phyloP scores from a whole-genome alignment of 1,140 invertebrate genomes.

The Andricus grossulariae region DNA sequence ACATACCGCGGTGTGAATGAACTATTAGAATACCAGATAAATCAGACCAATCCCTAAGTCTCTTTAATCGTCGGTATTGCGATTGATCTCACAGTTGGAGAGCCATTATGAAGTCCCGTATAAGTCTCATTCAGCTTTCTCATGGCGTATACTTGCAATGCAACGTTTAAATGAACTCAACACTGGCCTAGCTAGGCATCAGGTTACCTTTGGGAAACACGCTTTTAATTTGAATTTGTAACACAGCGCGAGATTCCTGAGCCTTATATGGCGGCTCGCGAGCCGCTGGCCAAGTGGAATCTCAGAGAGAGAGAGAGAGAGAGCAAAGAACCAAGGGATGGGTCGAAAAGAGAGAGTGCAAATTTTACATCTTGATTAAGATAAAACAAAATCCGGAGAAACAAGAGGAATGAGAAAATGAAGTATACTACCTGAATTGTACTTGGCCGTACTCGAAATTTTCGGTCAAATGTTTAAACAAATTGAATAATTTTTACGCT shows the following conservation, averaged over 20 bases:
- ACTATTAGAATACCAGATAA: not conserved
- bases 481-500: no score
- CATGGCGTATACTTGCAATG: slow-evolving; percentile 36
- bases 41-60: slow-evolving; percentile 1
- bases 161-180: slow-evolving; percentile 46
- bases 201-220: slow-evolving; percentile 51
- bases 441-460: no score
- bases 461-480: no score
- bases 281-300: slow-evolving; percentile 38
- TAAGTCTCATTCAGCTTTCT: slow-evolving; percentile 50
- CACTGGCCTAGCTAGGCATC: slow-evolving; percentile 39
- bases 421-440: no score
- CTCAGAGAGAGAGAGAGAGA: slow-evolving; percentile 47
- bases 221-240: slow-evolving; percentile 58
- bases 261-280: slow-evolving; percentile 50
- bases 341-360: slow-evolving; percentile 40
- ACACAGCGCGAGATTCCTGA: slow-evolving; percentile 43
- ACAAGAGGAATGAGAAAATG: not conserved
- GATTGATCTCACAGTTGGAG: slow-evolving; percentile 24
- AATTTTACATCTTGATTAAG: slow-evolving; percentile 55
- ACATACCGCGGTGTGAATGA: not conserved
- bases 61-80: not conserved
- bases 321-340: slow-evolving; percentile 41
- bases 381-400: slow-evolving; percentile 12
- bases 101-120: slow-evolving; percentile 43